Base-by-base conservation (phyloP, 1,140 invertebrate species). In the Drosophila watanabei region DNA sequence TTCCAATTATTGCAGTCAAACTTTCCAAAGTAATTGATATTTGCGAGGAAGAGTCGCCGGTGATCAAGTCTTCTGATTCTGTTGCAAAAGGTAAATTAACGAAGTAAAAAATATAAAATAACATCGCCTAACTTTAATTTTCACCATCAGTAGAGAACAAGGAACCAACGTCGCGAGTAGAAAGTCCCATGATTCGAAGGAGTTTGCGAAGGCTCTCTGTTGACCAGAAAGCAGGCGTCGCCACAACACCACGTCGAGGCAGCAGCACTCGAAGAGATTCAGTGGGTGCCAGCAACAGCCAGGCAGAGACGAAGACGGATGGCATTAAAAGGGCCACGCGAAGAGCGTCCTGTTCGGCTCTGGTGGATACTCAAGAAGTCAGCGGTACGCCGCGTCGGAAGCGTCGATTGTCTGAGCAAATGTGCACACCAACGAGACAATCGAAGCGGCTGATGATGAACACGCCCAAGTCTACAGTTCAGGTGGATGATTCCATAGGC, bases 401-500 rank as follows among this genome's bases (percentile, higher is more conserved):
- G 20, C 78, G 78, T 9, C 64, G 85, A 8, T 51, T 80, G 0
- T 78, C 84, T 6, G 84, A 89, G 45, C 72, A 84, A 28, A 35
- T 57, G 33, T 60, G 39, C 7, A 90, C 86, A 1, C 79, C 82
- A 8, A 75, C 75, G 1, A 66, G 78, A 0, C 72, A 82, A 46
- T 90, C 86, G 0, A 48, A 62, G n/a, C 85, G 81, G 2, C 59
- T 72, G 3, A 2, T 72, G 7, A 2, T 68, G 1, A 68, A 57
- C 13, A 81, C 86, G 10, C 75, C 79, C 0, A 86, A 82, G 24
- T 14, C 39, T 4, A 13, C 35, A 18, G 6, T 57, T 14, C 39
- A 24, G 33, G 30, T 89, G 2, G 86, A 89, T 62, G 82, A 90
- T 28, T 68, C 86, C n/a, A 79, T 89, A 14, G 75, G 65, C 11